Evolutionary conservation across 1,140 invertebrate genomes (phyloP).

Genomic region (Samia ricini): DNA sequence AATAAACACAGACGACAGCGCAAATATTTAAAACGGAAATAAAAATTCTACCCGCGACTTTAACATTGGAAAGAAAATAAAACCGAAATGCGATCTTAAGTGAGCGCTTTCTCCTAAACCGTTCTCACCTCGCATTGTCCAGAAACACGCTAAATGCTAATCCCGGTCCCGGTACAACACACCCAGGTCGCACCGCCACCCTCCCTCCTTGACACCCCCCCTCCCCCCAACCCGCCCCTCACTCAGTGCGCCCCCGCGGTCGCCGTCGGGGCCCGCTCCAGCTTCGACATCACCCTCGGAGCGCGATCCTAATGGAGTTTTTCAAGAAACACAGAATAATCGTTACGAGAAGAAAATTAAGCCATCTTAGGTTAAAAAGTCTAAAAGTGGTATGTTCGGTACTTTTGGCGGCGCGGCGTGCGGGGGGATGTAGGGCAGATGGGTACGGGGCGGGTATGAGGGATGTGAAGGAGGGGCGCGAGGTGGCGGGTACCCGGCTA

Average conservation of each 20-base stretch:
- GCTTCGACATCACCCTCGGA: no score
- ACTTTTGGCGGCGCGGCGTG: conserved; percentile 9
- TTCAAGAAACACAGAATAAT: conserved; percentile 52
- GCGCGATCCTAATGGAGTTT: conserved; percentile 47
- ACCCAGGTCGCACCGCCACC: no score
- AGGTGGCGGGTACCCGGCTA: conserved; percentile 25
- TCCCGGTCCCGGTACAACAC: conserved; percentile 8
- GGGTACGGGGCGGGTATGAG: neutral
- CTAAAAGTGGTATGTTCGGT: conserved; percentile 43
- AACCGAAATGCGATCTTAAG: neutral
- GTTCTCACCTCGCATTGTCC: conserved; percentile 6
- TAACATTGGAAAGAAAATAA: neutral
- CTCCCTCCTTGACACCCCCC: conserved; percentile 26
- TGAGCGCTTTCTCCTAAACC: neutral
- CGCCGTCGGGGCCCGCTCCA: no score
- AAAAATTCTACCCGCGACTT: neutral
- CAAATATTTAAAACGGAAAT: neutral
- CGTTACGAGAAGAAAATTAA: conserved; percentile 53
- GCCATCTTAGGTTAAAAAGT: conserved; percentile 65
- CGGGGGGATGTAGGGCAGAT: conserved; percentile 15
- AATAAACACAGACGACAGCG: no score
- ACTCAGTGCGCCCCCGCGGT: no score
- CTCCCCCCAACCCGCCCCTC: neutral
- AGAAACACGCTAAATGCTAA: conserved; percentile 21
- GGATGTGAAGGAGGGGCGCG: conserved; percentile 13